Conservation (phyloP, 2,888 invertebrate genomes). For the Caenorhabditis virilis region DNA sequence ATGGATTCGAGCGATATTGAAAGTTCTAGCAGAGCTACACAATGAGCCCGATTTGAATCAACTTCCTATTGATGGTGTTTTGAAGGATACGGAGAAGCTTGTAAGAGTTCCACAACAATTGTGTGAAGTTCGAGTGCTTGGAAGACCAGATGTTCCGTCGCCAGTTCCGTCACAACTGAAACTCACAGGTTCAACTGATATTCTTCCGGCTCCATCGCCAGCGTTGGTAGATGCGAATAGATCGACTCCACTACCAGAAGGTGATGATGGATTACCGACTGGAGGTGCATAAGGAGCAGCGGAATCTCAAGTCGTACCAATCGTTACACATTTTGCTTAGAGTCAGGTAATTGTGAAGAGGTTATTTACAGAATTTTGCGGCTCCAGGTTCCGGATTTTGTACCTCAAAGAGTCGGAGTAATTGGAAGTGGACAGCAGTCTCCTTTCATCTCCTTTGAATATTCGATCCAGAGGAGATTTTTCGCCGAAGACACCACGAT, state of each 20-base stretch:
- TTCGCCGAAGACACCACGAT: constrained; percentile 77
- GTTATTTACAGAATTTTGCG: too few relatives aligned
- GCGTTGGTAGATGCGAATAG: constrained; percentile 15
- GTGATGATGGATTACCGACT: constrained; percentile 10
- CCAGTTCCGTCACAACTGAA: constrained; percentile 44
- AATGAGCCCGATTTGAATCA: constrained; percentile 71
- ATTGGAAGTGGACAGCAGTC: constrained; percentile 1
- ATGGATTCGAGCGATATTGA: too few relatives aligned
- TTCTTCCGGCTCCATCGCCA: constrained; percentile 19
- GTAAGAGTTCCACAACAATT: constrained; percentile 77
- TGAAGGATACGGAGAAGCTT: constrained; percentile 86
- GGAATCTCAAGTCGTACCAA: constrained; percentile 37
- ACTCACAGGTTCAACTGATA: constrained; percentile 23
- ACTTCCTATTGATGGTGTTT: constrained; percentile 82
- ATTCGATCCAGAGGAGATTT: constrained; percentile 8
- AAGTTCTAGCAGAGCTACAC: constrained; percentile 67
- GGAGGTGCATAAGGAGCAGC: constrained; percentile 41
- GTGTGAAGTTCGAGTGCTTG: constrained; percentile 71
- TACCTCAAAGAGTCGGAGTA: constrained; percentile 4
- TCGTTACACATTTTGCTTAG: constrained; percentile 80
- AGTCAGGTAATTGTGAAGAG: too few relatives aligned
- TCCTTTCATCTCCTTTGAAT: too few relatives aligned
- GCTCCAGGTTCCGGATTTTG: constrained; percentile 8
- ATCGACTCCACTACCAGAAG: constrained; percentile 27
- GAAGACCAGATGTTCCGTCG: constrained; percentile 33